Evolutionary conservation across 2,888 invertebrate species (phyloP).

Genomic region (Acleris literana): DNA sequence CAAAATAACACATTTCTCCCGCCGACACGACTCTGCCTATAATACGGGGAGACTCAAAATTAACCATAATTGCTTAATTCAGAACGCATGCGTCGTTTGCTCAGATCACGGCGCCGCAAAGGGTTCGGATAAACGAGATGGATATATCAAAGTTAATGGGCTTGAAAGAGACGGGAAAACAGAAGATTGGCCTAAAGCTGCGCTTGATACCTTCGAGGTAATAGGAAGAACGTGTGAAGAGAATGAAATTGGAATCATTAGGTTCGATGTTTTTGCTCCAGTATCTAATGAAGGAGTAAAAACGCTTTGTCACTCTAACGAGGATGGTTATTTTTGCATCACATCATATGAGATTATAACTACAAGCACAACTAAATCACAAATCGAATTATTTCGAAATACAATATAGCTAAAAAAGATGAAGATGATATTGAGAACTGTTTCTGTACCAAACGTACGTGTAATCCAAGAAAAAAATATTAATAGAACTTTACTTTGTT

Average conservation of each 20-base stretch:
- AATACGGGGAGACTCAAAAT: conserved; percentile 79
- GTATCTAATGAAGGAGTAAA: conserved; percentile 56
- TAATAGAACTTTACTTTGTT: conserved; percentile 36
- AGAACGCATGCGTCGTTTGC: conserved; percentile 71
- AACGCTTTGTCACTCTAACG: conserved; percentile 50
- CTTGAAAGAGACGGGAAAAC: conserved; percentile 54
- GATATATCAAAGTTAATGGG: conserved; percentile 41
- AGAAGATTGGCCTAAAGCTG: conserved; percentile 48
- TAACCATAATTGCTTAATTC: conserved; percentile 84
- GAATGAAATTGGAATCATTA: conserved; percentile 72
- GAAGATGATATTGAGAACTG: too few relatives aligned
- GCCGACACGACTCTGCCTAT: conserved; percentile 70
- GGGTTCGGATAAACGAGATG: conserved; percentile 55
- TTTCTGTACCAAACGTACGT: too few relatives aligned
- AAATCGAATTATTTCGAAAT: too few relatives aligned
- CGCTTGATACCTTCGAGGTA: conserved; percentile 69
- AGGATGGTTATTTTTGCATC: conserved; percentile 32
- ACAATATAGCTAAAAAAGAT: too few relatives aligned
- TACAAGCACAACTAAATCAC: too few relatives aligned
- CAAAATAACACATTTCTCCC: conserved; percentile 80
- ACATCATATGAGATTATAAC: not conserved
- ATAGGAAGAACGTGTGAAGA: conserved; percentile 74
- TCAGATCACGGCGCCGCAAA: conserved; percentile 63
- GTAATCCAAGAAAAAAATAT: too few relatives aligned
- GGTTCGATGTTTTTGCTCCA: conserved; percentile 60